Evolutionary conservation across 2,888 invertebrate genomes (phyloP), one percentile per base, ranked within the genome.

Genomic region (Andrena praecox): DNA sequence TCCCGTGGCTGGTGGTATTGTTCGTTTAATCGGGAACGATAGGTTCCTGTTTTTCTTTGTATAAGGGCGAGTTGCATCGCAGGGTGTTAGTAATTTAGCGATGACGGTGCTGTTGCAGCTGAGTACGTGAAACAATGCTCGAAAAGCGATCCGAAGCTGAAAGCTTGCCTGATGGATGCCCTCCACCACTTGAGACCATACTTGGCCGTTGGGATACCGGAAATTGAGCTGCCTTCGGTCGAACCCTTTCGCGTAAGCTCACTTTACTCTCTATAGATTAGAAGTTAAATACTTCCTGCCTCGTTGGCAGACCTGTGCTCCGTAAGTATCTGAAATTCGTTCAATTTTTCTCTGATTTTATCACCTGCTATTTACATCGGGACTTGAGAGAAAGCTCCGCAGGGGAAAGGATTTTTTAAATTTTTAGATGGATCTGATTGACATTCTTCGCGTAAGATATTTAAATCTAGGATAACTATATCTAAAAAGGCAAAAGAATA

Each of bases 91-190:
- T 27, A 27, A 56, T 56, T 56, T 56, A 56, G 4, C 42, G 42
- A 12, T 5, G 42, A 42, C 42, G 42, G 42, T 16, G 42, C 4
- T 56, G 56, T 82, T 87, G 16, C 85, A 93, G 93, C 93, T 27
- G 90, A 91, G 80, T 97, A 96, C 90, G 95, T 97, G 66, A 96
- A 96, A 89, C 96, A 96, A 92, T 97, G 97, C 87, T 95, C 95
- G 75, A 95, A 95, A 89, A 95, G 95, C 77, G 94, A 94, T 83
- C 94, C 95, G 0, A 90, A 94, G 59, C 71, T 95, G 70, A 93
- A 92, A 73, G 88, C 91, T 16, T 95, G 95, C 85, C 89, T 94
- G 78, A 93, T 94, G 60, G 89, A 91, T 67, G 91, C 94, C 33
- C 90, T 95, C 16, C 94, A 94, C 78, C 94, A 94, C 82, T 88